A percentile compares a stretch with the other conserved stretches of the same genome.
phyloP scores from a whole-genome alignment of 2,113 vertebrate species.

The Cryptotis parvus region DNA sequence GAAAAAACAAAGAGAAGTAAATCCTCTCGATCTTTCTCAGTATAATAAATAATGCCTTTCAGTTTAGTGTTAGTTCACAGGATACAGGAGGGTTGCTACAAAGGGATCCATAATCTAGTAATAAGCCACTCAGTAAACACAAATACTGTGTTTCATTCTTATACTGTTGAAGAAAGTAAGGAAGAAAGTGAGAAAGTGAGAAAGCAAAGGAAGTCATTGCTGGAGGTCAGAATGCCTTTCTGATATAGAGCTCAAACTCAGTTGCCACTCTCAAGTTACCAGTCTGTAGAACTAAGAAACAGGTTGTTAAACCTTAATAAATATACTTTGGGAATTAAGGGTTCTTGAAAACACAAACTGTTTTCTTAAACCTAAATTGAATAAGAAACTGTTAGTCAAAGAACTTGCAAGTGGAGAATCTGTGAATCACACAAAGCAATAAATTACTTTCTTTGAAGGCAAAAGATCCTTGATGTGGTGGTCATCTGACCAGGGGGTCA shows the following conservation, averaged over 20 bases:
- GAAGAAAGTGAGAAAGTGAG: no score
- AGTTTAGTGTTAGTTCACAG: not conserved
- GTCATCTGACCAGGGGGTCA: not conserved
- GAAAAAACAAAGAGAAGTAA: slow-evolving; percentile 43
- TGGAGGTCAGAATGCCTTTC: not conserved
- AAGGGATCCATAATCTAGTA: not conserved
- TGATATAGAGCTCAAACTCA: not conserved
- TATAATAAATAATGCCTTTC: not conserved
- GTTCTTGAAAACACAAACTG: slow-evolving; percentile 75
- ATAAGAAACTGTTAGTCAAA: slow-evolving; percentile 76
- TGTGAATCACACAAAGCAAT: slow-evolving; percentile 50
- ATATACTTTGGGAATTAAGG: slow-evolving; percentile 74
- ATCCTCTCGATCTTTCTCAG: not conserved
- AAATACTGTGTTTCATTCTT: not conserved
- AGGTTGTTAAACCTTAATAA: slow-evolving; percentile 76
- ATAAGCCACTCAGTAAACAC: not conserved
- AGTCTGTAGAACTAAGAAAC: slow-evolving; percentile 15
- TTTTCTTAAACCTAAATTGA: slow-evolving; percentile 82
- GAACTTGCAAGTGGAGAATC: slow-evolving; percentile 71
- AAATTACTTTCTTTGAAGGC: slow-evolving; percentile 55
- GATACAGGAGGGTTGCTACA: not conserved
- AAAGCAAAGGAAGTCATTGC: not conserved
- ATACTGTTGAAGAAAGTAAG: no score
- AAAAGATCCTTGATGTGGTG: not conserved
- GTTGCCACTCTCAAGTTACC: not conserved